Evolutionary conservation across 2,888 invertebrate species (phyloP).

Genomic region (Patella ulyssiponensis): DNA sequence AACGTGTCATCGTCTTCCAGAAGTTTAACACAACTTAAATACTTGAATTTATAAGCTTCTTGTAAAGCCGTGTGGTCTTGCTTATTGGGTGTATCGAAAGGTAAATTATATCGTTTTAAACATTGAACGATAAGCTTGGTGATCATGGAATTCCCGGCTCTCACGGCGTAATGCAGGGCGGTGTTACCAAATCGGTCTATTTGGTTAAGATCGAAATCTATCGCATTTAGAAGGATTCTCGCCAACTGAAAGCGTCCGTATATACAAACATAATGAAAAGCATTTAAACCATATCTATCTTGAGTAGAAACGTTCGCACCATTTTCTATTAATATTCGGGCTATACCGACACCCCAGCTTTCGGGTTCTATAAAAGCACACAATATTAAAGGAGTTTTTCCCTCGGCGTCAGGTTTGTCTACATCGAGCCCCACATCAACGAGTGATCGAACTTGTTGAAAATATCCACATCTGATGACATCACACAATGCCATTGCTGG

Average conservation of each 20-base stretch:
- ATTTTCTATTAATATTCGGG: conserved; percentile 66
- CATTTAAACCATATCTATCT: conserved; percentile 65
- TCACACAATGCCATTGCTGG: conserved; percentile 41
- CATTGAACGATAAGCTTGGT: conserved; percentile 49
- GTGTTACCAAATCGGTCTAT: conserved; percentile 67
- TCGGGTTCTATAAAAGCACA: conserved; percentile 66
- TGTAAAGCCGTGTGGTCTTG: conserved; percentile 46
- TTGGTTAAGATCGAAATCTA: conserved; percentile 66
- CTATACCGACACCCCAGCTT: conserved; percentile 66
- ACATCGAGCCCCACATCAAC: conserved; percentile 59
- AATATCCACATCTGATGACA: conserved; percentile 65
- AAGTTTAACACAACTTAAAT: conserved; percentile 41
- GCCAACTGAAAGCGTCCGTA: conserved; percentile 59
- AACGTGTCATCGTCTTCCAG: conserved; percentile 26
- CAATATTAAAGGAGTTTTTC: conserved; percentile 64
- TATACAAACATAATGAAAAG: conserved; percentile 68
- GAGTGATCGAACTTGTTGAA: conserved; percentile 67
- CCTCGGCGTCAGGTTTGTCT: conserved; percentile 57
- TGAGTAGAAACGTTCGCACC: conserved; percentile 55
- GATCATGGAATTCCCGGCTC: conserved; percentile 53
- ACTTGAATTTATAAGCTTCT: conserved; percentile 43
- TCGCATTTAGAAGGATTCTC: conserved; percentile 59
- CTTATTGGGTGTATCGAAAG: conserved; percentile 43
- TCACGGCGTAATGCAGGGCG: conserved; percentile 67
- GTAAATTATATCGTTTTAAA: conserved; percentile 45